Conservation (phyloP, 2,113 vertebrate genomes). For the Ancistrus triradiatus region DNA sequence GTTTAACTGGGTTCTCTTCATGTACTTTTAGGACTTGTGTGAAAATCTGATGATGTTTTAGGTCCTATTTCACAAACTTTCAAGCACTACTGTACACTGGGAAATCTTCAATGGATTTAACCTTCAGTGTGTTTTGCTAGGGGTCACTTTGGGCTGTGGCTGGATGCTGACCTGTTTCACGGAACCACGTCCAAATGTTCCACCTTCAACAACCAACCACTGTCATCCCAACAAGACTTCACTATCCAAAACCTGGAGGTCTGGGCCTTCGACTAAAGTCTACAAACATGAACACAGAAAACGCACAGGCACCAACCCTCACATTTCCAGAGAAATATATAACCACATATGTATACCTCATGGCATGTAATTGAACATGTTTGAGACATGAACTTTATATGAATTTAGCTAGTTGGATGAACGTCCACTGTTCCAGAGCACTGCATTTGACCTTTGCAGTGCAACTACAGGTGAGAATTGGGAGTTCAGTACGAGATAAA, state of each 20-base stretch:
- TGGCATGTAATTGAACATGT: neutral
- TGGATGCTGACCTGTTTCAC: constrained; percentile 89
- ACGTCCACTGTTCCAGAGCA: no score
- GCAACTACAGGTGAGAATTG: neutral
- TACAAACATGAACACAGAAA: neutral
- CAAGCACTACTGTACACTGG: no score
- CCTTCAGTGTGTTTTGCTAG: constrained; percentile 53
- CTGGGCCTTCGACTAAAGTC: constrained; percentile 88
- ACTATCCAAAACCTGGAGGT: constrained; percentile 93
- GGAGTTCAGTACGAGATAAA: no score
- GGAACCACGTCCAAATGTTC: constrained; percentile 88
- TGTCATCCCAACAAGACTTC: constrained; percentile 91
- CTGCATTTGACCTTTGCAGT: no score
- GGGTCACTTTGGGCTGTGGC: constrained; percentile 90
- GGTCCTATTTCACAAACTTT: no score
- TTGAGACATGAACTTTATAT: no score
- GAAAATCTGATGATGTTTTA: no score
- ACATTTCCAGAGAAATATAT: neutral
- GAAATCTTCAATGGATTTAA: neutral
- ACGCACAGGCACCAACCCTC: neutral
- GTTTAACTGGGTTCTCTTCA: no score
- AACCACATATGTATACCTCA: neutral
- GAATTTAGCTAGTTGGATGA: no score
- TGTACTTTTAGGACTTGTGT: no score
- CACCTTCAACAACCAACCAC: constrained; percentile 93